Percentiles rank a stretch among this genome's conserved stretches.
phyloP scores from a whole-genome alignment of 2,888 invertebrate genomes.

The Corythucha ciliata region DNA sequence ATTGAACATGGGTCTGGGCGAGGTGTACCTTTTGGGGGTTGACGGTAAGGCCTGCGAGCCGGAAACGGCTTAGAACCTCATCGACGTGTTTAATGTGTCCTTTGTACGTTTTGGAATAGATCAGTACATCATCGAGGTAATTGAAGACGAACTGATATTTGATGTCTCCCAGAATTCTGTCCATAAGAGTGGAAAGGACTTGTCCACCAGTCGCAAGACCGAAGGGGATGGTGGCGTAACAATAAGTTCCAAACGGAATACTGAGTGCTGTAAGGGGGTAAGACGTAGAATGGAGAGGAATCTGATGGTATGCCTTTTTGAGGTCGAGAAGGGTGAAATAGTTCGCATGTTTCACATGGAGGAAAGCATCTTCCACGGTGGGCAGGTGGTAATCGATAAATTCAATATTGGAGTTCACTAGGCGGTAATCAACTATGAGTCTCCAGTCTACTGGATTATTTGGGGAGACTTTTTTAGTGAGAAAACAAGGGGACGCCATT shows the following conservation, averaged over 20 bases:
- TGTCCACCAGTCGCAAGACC: conserved; percentile 24
- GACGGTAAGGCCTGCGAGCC: conserved; percentile 30
- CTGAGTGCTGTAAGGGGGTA: conserved; percentile 20
- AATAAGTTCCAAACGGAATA: conserved; percentile 14
- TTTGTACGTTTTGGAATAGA: conserved; percentile 20
- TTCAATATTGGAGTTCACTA: conserved; percentile 7
- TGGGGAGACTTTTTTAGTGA: no score
- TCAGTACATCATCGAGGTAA: conserved; percentile 28
- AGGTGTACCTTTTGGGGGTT: conserved; percentile 31
- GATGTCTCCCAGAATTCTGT: conserved; percentile 24
- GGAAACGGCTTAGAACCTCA: conserved; percentile 25
- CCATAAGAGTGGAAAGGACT: conserved; percentile 25
- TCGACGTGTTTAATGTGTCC: conserved; percentile 20
- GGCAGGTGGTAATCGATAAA: conserved; percentile 16
- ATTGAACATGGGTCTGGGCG: conserved; percentile 16
- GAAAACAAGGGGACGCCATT: conserved; percentile 11
- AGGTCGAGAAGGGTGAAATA: conserved; percentile 24
- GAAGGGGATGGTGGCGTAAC: conserved; percentile 24
- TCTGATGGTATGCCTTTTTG: conserved; percentile 25
- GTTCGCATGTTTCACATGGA: conserved; percentile 1
- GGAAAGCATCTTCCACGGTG: conserved; percentile 14
- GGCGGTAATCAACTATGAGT: conserved; percentile 31
- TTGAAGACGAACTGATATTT: conserved; percentile 26
- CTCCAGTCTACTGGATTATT: no score
- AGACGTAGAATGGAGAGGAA: conserved; percentile 6